Conservation (phyloP, 2,797 vertebrate species). For the Taenioides sp. region DNA sequence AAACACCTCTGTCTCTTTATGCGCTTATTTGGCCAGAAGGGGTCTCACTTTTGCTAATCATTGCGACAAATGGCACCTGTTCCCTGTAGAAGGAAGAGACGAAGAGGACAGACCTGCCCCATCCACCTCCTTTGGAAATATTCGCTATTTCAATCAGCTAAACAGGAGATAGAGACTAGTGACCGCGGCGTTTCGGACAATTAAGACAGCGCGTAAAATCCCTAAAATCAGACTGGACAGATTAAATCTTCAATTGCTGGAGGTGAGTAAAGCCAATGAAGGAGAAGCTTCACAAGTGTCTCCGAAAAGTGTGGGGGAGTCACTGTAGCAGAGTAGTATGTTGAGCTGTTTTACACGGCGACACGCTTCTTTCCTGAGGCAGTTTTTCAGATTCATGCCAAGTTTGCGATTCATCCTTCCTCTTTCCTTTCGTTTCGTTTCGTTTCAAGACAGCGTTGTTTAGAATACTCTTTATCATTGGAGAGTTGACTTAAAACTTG, state of each 20-base stretch:
- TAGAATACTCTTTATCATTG: neutral
- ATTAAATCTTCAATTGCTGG: neutral
- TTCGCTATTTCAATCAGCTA: neutral
- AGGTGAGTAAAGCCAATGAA: conserved; percentile 30
- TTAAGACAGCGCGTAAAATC: fast-evolving
- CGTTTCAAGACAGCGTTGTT: neutral
- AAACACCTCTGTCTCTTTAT: neutral
- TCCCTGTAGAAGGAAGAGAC: conserved; percentile 23
- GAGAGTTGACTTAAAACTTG: neutral
- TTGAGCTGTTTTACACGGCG: neutral
- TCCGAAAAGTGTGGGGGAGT: neutral
- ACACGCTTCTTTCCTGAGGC: neutral
- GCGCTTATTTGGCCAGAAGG: conserved; percentile 46
- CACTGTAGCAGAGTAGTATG: too few relatives aligned
- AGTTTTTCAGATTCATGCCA: neutral
- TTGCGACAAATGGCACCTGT: conserved; percentile 73
- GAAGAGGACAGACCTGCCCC: conserved; percentile 16
- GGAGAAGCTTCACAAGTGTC: neutral
- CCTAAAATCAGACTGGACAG: neutral
- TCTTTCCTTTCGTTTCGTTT: conserved; percentile 43
- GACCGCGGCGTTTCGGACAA: neutral
- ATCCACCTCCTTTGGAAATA: neutral
- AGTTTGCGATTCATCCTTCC: conserved; percentile 34
- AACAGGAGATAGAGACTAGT: too few relatives aligned
- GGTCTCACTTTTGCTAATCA: conserved; percentile 56